These are phyloP conservation scores for Saccostrea glomerata DNA, from an alignment of 1,140 invertebrate genomes.

Conservation along the genomic window DNA sequence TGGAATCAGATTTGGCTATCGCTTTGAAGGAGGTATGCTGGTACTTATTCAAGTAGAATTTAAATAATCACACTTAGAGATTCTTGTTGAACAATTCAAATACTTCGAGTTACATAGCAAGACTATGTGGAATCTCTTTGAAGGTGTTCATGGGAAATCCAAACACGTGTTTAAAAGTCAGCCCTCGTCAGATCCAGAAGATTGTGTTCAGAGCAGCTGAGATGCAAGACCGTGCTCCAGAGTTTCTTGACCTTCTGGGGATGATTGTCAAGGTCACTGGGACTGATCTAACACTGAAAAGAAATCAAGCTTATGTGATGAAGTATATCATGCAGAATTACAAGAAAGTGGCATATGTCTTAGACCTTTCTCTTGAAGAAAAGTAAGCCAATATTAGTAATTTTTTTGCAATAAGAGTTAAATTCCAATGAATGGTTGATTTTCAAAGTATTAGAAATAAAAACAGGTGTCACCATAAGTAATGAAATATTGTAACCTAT, in stretches of 20 bases:
- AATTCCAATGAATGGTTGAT: too few species aligned
- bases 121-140: not conserved
- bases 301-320: constrained; percentile 79
- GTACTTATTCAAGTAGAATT: not conserved
- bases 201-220: constrained; percentile 76
- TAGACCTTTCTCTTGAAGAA: constrained; percentile 73
- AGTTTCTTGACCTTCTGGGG: constrained; percentile 78
- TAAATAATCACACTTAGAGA: too few species aligned
- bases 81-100: too few species aligned
- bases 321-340: constrained; percentile 80
- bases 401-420: too few species aligned
- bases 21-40: constrained; percentile 76
- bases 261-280: constrained; percentile 78
- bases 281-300: constrained; percentile 76
- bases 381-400: constrained; percentile 58
- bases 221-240: constrained; percentile 73
- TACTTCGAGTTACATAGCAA: too few species aligned
- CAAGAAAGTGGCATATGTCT: constrained; percentile 76
- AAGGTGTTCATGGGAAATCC: constrained; percentile 79
- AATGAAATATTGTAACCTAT: too few species aligned
- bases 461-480: too few species aligned
- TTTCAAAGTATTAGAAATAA: too few species aligned
- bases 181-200: constrained; percentile 77
- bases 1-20: constrained; percentile 76
- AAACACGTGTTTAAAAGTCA: constrained; percentile 77